phyloP scores from a whole-genome alignment of 2,797 vertebrate genomes.

The Tarsius wallacei region DNA sequence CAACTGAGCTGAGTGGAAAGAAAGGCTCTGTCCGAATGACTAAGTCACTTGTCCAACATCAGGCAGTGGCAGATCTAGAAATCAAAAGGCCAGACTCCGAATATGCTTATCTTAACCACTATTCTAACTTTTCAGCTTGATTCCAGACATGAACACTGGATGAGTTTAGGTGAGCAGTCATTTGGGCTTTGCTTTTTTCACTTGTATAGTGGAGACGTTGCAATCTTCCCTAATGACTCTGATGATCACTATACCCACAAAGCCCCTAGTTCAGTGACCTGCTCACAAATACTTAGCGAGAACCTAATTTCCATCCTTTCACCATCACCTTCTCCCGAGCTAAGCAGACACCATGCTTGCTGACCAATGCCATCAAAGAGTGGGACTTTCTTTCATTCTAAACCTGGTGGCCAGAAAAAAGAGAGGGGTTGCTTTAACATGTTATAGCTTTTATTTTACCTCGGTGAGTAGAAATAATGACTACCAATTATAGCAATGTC shows the following conservation, averaged over 20 bases:
- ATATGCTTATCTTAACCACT: neutral
- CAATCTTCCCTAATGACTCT: neutral
- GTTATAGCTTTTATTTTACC: slow-evolving; percentile 56
- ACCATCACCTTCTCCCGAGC: neutral
- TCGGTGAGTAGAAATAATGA: slow-evolving; percentile 26
- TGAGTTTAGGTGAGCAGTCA: neutral
- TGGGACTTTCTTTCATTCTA: neutral
- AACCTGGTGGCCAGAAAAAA: neutral
- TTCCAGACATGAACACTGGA: neutral
- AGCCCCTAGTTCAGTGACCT: neutral
- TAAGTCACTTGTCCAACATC: neutral
- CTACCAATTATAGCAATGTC: neutral
- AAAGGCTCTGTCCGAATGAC: neutral
- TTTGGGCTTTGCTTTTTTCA: neutral
- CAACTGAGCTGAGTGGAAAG: neutral
- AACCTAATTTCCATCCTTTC: rapidly evolving
- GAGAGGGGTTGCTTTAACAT: neutral
- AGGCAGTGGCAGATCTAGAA: neutral
- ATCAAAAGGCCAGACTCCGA: neutral
- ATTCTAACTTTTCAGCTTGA: neutral
- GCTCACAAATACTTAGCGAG: neutral
- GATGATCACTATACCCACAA: neutral
- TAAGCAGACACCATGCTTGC: neutral
- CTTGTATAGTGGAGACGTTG: neutral
- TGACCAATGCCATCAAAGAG: neutral